phyloP scores from a whole-genome alignment of 2,888 invertebrate species.

The Lacanobia oleracea region DNA sequence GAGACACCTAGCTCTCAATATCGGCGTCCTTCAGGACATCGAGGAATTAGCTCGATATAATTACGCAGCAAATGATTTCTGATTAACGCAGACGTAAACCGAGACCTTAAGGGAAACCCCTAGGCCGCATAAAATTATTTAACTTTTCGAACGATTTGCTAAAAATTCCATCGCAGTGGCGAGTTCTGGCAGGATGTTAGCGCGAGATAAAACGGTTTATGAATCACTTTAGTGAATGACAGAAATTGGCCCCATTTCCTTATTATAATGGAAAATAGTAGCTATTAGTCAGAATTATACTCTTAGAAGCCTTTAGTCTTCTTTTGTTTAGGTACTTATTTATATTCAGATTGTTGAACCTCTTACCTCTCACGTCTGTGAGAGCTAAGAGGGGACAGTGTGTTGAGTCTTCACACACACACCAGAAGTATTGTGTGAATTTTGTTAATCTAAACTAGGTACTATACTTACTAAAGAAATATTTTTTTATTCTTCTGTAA shows the following conservation, averaged over 20 bases:
- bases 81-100: conserved; percentile 40
- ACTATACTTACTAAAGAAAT: too few species aligned
- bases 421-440: too few species aligned
- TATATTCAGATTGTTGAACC: neutral
- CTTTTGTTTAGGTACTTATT: neutral
- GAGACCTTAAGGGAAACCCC: conserved; percentile 50
- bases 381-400: too few species aligned
- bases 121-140: conserved; percentile 17
- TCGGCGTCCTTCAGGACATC: conserved; percentile 53
- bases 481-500: too few species aligned
- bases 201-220: conserved; percentile 31
- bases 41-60: conserved; percentile 31
- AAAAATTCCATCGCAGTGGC: conserved; percentile 29
- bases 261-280: neutral
- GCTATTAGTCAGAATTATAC: conserved; percentile 5
- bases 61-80: conserved; percentile 43
- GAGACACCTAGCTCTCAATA: conserved; percentile 44
- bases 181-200: conserved; percentile 31
- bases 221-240: conserved; percentile 40
- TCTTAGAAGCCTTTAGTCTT: neutral
- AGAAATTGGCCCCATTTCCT: conserved; percentile 26
- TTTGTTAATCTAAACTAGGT: too few species aligned
- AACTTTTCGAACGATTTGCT: conserved; percentile 25
- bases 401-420: too few species aligned
- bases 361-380: too few species aligned